Evolutionary conservation across 2,888 invertebrate genomes (phyloP).

Genomic region (Eurois occulta): DNA sequence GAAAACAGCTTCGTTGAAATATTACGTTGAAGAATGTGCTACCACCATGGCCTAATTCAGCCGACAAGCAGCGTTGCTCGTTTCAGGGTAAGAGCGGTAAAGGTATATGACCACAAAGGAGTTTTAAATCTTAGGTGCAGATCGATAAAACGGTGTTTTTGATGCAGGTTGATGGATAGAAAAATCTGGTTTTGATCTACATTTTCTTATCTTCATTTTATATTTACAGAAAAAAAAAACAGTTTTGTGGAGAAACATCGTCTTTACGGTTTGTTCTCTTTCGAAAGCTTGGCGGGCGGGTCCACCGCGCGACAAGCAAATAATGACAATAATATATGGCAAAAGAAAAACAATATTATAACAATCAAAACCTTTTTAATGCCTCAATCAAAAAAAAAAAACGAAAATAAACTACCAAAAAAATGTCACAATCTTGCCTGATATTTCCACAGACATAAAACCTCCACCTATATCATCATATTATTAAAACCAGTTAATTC

Average conservation of each 20-base stretch:
- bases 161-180: background rate
- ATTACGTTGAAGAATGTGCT: background rate
- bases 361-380: background rate
- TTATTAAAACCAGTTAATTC: slow-evolving; percentile 18
- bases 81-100: background rate
- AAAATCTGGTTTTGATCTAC: background rate
- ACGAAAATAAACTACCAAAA: background rate
- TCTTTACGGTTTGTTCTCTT: background rate
- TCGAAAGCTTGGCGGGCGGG: background rate
- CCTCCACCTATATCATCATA: background rate
- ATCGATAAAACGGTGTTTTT: background rate
- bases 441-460: background rate
- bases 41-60: background rate
- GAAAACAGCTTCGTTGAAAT: background rate
- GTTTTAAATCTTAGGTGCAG: background rate
- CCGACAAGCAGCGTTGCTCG: background rate
- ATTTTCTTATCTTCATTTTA: background rate
- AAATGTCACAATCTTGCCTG: background rate
- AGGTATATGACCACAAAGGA: background rate
- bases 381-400: background rate
- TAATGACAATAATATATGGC: no score
- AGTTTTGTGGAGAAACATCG: background rate
- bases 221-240: background rate
- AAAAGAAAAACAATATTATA: background rate
- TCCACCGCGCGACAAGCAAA: no score